Base-by-base conservation (phyloP, 2,888 invertebrate species). In the Caenorhabditis imperialis region DNA sequence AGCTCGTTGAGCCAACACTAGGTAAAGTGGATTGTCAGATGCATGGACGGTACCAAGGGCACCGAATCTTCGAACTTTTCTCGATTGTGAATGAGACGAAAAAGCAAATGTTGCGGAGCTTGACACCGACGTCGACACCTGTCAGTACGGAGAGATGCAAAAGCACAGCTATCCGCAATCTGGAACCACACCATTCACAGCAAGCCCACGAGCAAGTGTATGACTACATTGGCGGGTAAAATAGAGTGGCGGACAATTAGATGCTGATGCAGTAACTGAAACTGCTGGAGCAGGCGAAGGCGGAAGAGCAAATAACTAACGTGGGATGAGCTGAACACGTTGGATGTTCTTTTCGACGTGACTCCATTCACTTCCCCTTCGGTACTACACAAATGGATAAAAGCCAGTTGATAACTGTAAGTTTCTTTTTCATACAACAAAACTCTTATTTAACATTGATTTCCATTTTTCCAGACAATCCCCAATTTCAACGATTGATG, bases 281-380 rank as follows among this genome's bases (percentile, higher is more conserved):
- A 18, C 23, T 61, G 12, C 20, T 18, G 25, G 51, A 30, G 12
- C 12, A 12, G n/a, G 8, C 47, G 23, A 45, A 60, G 38, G 53
- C 51, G n/a, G 40, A 16, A 10, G 7, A 33, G 8, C 2, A 8
- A 22, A 33, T 38, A 53, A n/a, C n/a, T 57, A 4, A 16, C 75
- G 35, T 16, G 18, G 4, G 50, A 53, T 10, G 61, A 67, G 20
- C 16, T 37, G 14, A 30, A 58, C 4, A n/a, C 18, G 12, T n/a
- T 77, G 2, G 55, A 62, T 10, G 18, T 37, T 33, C 74, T 74
- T 10, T 50, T 63, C 5, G 74, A 72, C 18, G 40, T 67, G 5
- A 37, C 73, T 16, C 71, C 74, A 16, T 80, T 80, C 37, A 33
- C 60, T 80, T 22, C 75, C 75, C 5, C 78, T 33, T 51, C 77